phyloP scores from a whole-genome alignment of 1,140 invertebrate genomes.

The Cataglyphis hispanica region DNA sequence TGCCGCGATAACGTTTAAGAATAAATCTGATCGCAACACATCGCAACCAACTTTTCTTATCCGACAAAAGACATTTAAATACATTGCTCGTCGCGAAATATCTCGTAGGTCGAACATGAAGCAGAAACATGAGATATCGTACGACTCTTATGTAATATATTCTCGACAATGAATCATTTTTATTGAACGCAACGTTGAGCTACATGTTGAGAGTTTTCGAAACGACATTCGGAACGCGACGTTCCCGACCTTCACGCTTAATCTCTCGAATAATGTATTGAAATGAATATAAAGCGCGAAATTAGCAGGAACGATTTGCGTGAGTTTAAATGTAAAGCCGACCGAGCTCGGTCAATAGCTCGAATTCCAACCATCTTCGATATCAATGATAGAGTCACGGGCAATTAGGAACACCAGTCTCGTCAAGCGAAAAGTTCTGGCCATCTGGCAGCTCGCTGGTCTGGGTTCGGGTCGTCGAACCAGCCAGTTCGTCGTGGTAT shows the following conservation, averaged over 20 bases:
- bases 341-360: background rate
- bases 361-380: background rate
- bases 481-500: background rate
- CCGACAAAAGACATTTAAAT: constrained; percentile 25
- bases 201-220: background rate
- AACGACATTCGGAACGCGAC: constrained; percentile 10
- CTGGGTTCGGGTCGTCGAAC: constrained; percentile 12
- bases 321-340: background rate
- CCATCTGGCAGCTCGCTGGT: background rate
- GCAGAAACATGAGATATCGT: constrained; percentile 44
- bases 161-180: constrained; percentile 45
- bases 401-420: background rate
- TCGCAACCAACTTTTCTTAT: constrained; percentile 21
- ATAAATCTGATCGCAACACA: constrained; percentile 1
- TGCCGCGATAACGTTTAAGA: background rate
- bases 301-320: constrained; percentile 9
- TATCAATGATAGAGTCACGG: background rate
- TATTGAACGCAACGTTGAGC: constrained; percentile 17
- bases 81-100: constrained; percentile 37
- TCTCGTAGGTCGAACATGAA: constrained; percentile 45
- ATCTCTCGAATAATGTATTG: constrained; percentile 10
- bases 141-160: constrained; percentile 33
- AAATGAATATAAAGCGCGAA: background rate
- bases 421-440: background rate
- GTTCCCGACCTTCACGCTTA: constrained; percentile 3